phyloP scores from a whole-genome alignment of 2,797 vertebrate species.

The Fundulus diaphanus region DNA sequence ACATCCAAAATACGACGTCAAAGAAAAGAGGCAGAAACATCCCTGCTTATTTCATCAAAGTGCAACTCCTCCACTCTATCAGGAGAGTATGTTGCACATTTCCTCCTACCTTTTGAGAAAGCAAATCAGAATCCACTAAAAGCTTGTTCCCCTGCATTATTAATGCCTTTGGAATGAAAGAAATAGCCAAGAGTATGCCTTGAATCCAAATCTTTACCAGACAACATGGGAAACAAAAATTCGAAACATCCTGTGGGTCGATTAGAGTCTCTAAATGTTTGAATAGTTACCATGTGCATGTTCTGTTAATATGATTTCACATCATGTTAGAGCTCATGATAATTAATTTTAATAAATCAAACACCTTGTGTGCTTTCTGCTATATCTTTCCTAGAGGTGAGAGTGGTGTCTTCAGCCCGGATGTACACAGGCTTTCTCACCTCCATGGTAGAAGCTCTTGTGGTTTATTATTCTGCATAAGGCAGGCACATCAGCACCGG shows the following conservation, averaged over 20 bases:
- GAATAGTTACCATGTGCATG: neutral
- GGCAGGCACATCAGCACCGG: conserved; percentile 48
- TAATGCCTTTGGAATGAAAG: conserved; percentile 66
- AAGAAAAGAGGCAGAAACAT: conserved; percentile 32
- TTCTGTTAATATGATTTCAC: conserved; percentile 1
- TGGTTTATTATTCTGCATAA: conserved; percentile 65
- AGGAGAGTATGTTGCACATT: conserved; percentile 50
- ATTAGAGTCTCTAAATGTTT: neutral
- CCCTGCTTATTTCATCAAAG: conserved; percentile 51
- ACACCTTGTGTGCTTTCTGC: neutral
- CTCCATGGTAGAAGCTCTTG: conserved; percentile 45
- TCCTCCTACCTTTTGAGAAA: conserved; percentile 61
- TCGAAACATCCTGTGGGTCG: neutral
- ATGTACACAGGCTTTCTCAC: conserved; percentile 46
- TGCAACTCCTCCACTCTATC: conserved; percentile 36
- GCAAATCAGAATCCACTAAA: conserved; percentile 70
- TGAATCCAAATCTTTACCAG: conserved; percentile 41
- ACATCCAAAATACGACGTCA: conserved; percentile 56
- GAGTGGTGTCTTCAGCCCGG: conserved; percentile 24
- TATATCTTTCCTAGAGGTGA: conserved; percentile 17
- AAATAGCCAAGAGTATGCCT: conserved; percentile 37
- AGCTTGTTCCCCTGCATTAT: conserved; percentile 75
- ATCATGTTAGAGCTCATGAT: neutral
- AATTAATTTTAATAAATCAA: conserved; percentile 2
- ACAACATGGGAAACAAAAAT: conserved; percentile 18